Percentiles rank a stretch among this genome's conserved stretches.
Evolutionary conservation across 2,113 vertebrate genomes (phyloP).

Genomic region (Eulemur rufifrons): DNA sequence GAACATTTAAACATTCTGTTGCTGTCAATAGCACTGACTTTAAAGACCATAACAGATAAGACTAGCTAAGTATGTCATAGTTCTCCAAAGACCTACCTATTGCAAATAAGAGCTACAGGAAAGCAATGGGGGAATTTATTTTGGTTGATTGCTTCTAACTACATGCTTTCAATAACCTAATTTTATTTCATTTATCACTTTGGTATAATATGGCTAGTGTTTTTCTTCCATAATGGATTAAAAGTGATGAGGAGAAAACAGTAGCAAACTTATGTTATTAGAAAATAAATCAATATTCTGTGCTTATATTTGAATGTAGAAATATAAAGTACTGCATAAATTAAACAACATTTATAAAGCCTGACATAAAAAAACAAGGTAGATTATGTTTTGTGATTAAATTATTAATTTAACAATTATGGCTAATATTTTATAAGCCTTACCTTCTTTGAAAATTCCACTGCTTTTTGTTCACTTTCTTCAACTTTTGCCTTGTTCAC

Average conservation of each 20-base stretch:
- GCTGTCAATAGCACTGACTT: not conserved
- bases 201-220: not conserved
- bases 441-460: conserved; percentile 98
- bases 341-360: not conserved
- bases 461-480: conserved; percentile 95
- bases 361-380: not conserved
- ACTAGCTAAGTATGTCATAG: not conserved
- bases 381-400: not conserved
- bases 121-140: not conserved
- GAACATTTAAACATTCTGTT: not conserved
- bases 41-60: not conserved
- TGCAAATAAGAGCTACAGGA: not conserved
- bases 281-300: not conserved
- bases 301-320: not conserved
- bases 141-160: conserved; percentile 43
- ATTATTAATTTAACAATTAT: not conserved
- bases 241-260: not conserved
- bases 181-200: conserved; percentile 48
- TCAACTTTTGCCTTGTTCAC: conserved; percentile 98
- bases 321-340: not conserved
- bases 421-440: conserved; percentile 72
- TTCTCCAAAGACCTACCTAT: not conserved
- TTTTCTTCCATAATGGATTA: conserved; percentile 12
- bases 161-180: not conserved
- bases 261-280: not conserved